Conservation (phyloP, 2,888 invertebrate species). For the Brachyptera putata region DNA sequence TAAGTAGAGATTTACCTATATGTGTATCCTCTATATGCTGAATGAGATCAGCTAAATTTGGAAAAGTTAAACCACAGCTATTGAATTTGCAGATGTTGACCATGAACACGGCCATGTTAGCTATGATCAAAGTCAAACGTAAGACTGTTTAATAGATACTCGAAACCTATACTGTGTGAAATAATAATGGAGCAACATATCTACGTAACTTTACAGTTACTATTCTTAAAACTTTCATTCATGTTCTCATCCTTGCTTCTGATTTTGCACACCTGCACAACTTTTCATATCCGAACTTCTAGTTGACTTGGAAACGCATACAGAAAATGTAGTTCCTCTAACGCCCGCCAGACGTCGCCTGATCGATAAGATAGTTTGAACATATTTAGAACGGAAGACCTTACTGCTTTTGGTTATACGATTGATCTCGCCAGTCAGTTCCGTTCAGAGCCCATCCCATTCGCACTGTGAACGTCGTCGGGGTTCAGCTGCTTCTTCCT, state of each 20-base stretch:
- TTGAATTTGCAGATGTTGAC: slow-evolving; percentile 85
- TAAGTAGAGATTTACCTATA: slow-evolving; percentile 79
- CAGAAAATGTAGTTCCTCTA: too few species aligned
- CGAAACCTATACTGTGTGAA: not conserved
- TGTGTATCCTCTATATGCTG: slow-evolving; percentile 85
- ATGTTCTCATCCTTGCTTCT: slow-evolving; percentile 11
- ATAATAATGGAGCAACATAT: too few species aligned
- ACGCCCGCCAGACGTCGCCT: slow-evolving; percentile 2
- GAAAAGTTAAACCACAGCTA: slow-evolving; percentile 80
- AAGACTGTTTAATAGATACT: too few species aligned
- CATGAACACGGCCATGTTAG: slow-evolving; percentile 82
- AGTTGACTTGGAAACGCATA: too few species aligned
- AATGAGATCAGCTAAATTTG: slow-evolving; percentile 73
- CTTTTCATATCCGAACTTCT: too few species aligned
- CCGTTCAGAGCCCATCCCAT: slow-evolving; percentile 12
- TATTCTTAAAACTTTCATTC: slow-evolving; percentile 3
- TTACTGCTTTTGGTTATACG: slow-evolving; percentile 9
- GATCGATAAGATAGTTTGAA: slow-evolving; percentile 15
- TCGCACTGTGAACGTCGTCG: slow-evolving; percentile 5
- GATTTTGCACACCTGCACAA: too few species aligned
- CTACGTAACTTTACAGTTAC: too few species aligned
- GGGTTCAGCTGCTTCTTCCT: slow-evolving; percentile 44
- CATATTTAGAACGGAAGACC: slow-evolving; percentile 11
- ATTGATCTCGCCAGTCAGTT: slow-evolving; percentile 17
- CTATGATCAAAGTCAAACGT: slow-evolving; percentile 26